A percentile compares a stretch with the other conserved stretches of the same genome.
These are phyloP conservation scores for Criorhina ranunculi DNA, from an alignment of 2,888 invertebrate species.

Conservation along the genomic window DNA sequence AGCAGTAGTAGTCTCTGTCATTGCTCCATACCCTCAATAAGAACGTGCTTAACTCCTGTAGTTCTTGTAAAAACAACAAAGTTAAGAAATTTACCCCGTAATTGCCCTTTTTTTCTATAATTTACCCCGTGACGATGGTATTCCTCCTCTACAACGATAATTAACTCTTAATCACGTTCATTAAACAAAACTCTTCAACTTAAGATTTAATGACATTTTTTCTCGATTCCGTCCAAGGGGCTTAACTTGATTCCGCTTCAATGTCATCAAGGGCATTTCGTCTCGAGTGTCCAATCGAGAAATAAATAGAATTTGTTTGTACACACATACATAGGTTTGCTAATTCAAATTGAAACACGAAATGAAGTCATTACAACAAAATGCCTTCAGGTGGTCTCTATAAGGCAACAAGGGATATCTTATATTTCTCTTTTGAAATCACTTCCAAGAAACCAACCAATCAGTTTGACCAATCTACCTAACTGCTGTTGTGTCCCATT, in stretches of 20 bases:
- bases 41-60: too few relatives aligned
- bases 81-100: background rate
- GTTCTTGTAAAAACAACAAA: too few relatives aligned
- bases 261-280: background rate
- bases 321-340: background rate
- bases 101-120: background rate
- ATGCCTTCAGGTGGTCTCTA: background rate
- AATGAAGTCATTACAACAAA: conserved; percentile 39
- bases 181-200: conserved; percentile 5
- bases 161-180: too few relatives aligned
- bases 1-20: too few relatives aligned
- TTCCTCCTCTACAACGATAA: background rate
- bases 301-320: conserved; percentile 16
- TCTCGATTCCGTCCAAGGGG: background rate
- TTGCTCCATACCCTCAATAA: too few relatives aligned
- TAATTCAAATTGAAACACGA: conserved; percentile 21
- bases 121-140: background rate
- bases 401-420: too few relatives aligned
- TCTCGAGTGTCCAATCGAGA: background rate
- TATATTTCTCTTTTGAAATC: background rate
- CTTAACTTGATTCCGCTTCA: background rate
- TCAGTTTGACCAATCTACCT: background rate
- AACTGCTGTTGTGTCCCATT: background rate
- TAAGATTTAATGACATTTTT: conserved; percentile 1
- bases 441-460: background rate